Conservation (phyloP, 2,888 invertebrate species). For the Rambutsinella grinnellia region DNA sequence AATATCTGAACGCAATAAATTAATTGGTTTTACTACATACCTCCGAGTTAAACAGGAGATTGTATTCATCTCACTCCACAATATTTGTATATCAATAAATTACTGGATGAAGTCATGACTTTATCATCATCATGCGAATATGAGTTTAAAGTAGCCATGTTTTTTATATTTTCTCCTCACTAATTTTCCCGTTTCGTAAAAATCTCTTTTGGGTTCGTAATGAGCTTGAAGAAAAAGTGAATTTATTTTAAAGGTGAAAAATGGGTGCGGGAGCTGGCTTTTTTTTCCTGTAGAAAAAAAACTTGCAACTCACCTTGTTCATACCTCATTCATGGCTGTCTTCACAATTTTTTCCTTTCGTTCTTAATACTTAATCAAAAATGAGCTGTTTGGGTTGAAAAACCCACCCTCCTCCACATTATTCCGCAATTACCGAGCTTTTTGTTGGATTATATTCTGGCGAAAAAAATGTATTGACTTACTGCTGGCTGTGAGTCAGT, state of each 20-base stretch:
- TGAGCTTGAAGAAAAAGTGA: slow-evolving; percentile 17
- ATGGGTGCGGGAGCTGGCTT: slow-evolving; percentile 54
- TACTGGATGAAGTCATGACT: background rate
- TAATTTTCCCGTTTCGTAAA: slow-evolving; percentile 26
- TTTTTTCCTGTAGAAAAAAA: slow-evolving; percentile 49
- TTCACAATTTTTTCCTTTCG: background rate
- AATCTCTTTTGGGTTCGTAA: background rate
- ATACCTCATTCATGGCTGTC: slow-evolving; percentile 8
- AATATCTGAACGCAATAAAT: slow-evolving; percentile 46
- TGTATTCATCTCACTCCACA: slow-evolving; percentile 27
- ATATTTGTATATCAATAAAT: slow-evolving; percentile 46
- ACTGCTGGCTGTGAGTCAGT: background rate
- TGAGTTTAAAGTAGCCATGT: slow-evolving; percentile 21
- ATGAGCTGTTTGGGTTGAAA: slow-evolving; percentile 12
- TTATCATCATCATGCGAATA: background rate
- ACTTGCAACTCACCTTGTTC: slow-evolving; percentile 30
- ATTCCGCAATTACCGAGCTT: slow-evolving; percentile 16
- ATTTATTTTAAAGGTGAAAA: slow-evolving; percentile 37
- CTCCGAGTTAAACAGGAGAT: background rate
- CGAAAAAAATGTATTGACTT: background rate
- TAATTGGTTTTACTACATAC: slow-evolving; percentile 38
- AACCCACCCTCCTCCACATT: slow-evolving; percentile 27
- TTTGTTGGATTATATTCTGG: background rate
- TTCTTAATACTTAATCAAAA: slow-evolving; percentile 18
- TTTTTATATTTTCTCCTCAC: slow-evolving; percentile 11